Base-by-base conservation (phyloP, 2,113 vertebrate genomes). In the Scomber colias region DNA sequence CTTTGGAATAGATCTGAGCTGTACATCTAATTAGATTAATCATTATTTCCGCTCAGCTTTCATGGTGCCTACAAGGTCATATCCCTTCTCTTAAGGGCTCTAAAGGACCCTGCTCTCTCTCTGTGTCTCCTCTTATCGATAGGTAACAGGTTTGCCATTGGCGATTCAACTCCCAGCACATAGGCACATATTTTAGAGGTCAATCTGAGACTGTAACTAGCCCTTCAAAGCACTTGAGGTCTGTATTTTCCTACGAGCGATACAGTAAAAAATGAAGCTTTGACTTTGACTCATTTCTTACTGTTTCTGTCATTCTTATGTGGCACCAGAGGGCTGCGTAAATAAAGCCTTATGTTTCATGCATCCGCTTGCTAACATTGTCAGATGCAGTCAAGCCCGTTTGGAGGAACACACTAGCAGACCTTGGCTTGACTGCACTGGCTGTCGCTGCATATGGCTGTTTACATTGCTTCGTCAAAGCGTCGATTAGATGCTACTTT, bases 261-360 rank as follows among this genome's bases (percentile, higher is more conserved):
- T 27, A 49, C 14, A 5, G 13, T 40, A 0, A 44, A 70, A 66
- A 68, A 45, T 5, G 0, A n/a, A 49, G n/a, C 31, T 73, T 77
- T 6, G 31, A 44, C 45, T 56, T 19, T 17, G 79, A 82, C 65
- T 53, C 0, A 24, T n/a, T 70, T 71, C 71, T 16, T 73, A 27
- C 40, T 17, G 24, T 78, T 55, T 66, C 53, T 16, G 30, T 78
- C 61, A 27, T 61, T 66, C 61, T 46, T 48, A 55, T 14, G 17
- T 49, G 56, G 60, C 59, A 72, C 77, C 45, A 65, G 30, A 57
- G 75, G 79, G 56, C 74, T 56, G 57, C 2, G 79, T 84, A 82
- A 81, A 86, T 84, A 83, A 57, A 17, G 54, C 75, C 78, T 77
- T 75, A 77, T 85, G 74, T 76, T 87, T 90, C 65, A 21, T 53